Evolutionary conservation across 2,888 invertebrate genomes (phyloP).

Genomic region (Sphaeridia pumilis): DNA sequence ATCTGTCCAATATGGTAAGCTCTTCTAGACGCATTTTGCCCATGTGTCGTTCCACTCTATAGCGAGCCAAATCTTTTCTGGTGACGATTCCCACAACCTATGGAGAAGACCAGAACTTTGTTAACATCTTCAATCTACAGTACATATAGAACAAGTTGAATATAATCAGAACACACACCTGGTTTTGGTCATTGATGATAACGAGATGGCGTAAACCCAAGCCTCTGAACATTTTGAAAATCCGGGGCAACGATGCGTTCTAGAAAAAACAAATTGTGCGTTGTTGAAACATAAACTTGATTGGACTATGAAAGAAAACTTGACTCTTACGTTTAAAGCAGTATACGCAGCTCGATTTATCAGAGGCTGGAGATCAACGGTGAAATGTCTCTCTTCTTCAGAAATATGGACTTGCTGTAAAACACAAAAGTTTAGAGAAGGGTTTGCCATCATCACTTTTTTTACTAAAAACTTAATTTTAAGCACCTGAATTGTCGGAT

Average conservation of each 20-base stretch:
- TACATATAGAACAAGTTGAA: no score
- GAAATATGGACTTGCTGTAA: slow-evolving; percentile 51
- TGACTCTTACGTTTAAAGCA: slow-evolving; percentile 61
- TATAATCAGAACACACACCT: no score
- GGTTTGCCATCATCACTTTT: no score
- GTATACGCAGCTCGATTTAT: slow-evolving; percentile 94
- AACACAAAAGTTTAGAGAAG: no score
- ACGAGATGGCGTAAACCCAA: slow-evolving; percentile 86
- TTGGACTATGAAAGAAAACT: slow-evolving; percentile 25
- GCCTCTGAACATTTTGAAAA: slow-evolving; percentile 86
- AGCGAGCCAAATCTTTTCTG: slow-evolving; percentile 84
- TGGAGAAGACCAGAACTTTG: slow-evolving; percentile 20
- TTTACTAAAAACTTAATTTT: neutral
- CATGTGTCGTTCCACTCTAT: slow-evolving; percentile 58
- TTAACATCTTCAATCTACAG: no score
- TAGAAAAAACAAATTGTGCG: no score
- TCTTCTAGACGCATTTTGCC: slow-evolving; percentile 66
- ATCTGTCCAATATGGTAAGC: slow-evolving; percentile 58
- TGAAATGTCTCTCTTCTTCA: slow-evolving; percentile 63
- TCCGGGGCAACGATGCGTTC: slow-evolving; percentile 76
- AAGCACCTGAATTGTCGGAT: slow-evolving; percentile 65
- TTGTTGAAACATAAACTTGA: no score
- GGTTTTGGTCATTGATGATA: slow-evolving; percentile 79
- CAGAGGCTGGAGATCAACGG: slow-evolving; percentile 77
- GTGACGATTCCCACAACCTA: slow-evolving; percentile 94